These are phyloP conservation scores for Arge pagana DNA, from an alignment of 2,888 invertebrate species.

Conservation along the genomic window DNA sequence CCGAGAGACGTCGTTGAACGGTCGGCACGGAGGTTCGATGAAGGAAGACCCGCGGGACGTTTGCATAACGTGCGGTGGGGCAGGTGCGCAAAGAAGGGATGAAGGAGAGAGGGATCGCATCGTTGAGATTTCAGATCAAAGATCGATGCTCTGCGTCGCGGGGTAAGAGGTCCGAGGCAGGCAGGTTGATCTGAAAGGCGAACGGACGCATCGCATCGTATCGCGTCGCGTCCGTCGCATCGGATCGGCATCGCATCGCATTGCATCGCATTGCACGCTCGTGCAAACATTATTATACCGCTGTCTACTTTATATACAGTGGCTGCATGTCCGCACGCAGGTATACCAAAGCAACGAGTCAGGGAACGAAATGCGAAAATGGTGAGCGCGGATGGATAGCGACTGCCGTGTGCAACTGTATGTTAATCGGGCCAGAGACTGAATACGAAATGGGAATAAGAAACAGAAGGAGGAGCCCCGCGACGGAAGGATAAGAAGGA, in stretches of 20 bases:
- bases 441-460: conserved; percentile 50
- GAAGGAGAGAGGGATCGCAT: too few species aligned
- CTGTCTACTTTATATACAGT: conserved; percentile 42
- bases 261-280: conserved; percentile 38
- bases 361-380: conserved; percentile 37
- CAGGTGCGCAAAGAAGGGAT: too few species aligned
- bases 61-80: not conserved
- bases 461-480: too few species aligned
- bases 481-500: conserved; percentile 5
- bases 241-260: conserved; percentile 3
- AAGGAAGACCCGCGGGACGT: conserved; percentile 5
- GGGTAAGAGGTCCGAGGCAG: too few species aligned
- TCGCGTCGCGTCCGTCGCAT: conserved; percentile 6
- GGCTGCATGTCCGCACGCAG: conserved; percentile 31
- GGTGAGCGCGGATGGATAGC: conserved; percentile 42
- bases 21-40: not conserved
- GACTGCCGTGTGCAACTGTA: conserved; percentile 49
- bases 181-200: conserved; percentile 36
- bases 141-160: conserved; percentile 36
- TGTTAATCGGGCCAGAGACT: conserved; percentile 53
- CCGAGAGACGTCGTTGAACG: too few species aligned
- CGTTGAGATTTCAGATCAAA: conserved; percentile 34
- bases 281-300: conserved; percentile 45
- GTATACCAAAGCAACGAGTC: conserved; percentile 14
- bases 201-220: conserved; percentile 1